Evolutionary conservation across 2,797 vertebrate genomes (phyloP).

Genomic region (Falco novaeseelandiae): DNA sequence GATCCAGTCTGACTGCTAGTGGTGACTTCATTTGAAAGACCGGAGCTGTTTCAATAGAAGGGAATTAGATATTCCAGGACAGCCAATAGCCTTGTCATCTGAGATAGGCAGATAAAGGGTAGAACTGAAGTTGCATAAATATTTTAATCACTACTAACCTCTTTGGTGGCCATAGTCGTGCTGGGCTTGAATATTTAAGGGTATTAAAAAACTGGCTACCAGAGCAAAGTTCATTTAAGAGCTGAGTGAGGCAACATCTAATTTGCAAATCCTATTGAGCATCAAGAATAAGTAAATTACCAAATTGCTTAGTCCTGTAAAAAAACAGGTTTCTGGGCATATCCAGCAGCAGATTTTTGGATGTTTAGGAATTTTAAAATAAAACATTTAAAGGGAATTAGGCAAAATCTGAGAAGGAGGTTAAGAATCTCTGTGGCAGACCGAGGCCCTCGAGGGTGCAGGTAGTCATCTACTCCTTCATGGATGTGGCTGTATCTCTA

Average conservation of each 20-base stretch:
- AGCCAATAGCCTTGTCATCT: background rate
- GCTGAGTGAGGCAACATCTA: fast-evolving
- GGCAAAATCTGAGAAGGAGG: background rate
- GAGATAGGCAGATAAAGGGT: background rate
- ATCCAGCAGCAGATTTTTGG: background rate
- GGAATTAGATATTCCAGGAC: background rate
- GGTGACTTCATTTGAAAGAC: background rate
- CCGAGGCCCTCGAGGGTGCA: background rate
- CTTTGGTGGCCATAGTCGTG: background rate
- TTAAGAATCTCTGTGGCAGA: background rate
- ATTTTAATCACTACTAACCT: background rate
- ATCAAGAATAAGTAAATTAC: background rate
- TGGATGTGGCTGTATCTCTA: background rate
- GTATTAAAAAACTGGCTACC: background rate
- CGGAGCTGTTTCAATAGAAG: background rate
- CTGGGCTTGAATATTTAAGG: background rate
- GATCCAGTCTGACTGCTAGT: background rate
- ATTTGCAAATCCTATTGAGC: background rate
- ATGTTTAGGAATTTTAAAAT: background rate
- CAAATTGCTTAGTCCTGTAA: background rate
- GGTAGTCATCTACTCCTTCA: background rate
- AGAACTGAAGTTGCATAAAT: background rate
- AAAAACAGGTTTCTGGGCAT: background rate
- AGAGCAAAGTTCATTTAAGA: background rate
- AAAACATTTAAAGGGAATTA: background rate